Conservation (phyloP, 1,140 invertebrate species). For the Coenobita brevimanus region DNA sequence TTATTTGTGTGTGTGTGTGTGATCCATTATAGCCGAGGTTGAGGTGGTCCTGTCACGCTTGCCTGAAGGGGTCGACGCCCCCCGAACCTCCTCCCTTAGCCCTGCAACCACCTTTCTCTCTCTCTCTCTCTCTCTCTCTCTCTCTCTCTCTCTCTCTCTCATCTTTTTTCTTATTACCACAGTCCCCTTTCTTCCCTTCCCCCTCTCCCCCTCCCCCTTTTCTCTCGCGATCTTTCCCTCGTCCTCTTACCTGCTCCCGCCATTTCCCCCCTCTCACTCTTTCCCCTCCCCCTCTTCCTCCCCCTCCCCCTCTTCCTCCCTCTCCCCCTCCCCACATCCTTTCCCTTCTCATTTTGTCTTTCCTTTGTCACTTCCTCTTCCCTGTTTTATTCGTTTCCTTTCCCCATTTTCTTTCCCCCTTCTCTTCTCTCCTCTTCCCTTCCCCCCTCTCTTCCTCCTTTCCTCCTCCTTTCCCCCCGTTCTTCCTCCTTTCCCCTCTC, state of each 20-base stretch:
- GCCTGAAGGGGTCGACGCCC: too few relatives aligned
- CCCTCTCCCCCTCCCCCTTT: too few relatives aligned
- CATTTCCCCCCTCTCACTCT: not conserved
- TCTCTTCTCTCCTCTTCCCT: not conserved
- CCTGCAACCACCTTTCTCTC: not conserved
- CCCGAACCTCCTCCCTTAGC: too few relatives aligned
- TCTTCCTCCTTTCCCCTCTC: conserved; percentile 1
- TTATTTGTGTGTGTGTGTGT: too few relatives aligned
- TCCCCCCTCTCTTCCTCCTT: not conserved
- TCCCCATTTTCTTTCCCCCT: not conserved
- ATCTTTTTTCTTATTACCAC: too few relatives aligned
- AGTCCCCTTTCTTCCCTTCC: not conserved
- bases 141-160: not conserved
- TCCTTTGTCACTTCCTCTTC: conserved; percentile 2
- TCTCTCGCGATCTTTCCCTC: not conserved
- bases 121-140: not conserved
- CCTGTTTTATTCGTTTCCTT: not conserved
- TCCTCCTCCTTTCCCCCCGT: not conserved
- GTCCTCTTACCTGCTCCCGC: not conserved
- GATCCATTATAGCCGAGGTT: too few relatives aligned
- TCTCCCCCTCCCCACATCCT: not conserved
- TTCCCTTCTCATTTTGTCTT: too few relatives aligned
- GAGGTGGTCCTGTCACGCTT: too few relatives aligned
- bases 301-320: not conserved
- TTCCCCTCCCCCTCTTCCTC: not conserved